Evolutionary conservation across 2,888 invertebrate genomes (phyloP).

Genomic region (Antitype chi): DNA sequence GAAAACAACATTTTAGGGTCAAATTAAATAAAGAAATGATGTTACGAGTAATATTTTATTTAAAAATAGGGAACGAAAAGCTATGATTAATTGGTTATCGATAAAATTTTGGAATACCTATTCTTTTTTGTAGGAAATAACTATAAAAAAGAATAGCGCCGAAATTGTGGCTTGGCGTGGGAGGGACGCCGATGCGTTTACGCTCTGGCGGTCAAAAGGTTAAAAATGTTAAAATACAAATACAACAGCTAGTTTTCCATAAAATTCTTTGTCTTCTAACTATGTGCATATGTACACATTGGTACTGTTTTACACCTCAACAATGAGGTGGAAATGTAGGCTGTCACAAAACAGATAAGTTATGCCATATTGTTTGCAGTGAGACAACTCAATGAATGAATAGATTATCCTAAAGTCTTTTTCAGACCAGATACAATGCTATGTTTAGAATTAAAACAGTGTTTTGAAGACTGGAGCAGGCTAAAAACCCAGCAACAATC

Average conservation of each 20-base stretch:
- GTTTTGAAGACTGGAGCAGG: background rate
- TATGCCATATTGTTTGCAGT: slow-evolving; percentile 5
- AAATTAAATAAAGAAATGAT: too few relatives aligned
- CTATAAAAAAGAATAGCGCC: too few relatives aligned
- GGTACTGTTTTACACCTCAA: background rate
- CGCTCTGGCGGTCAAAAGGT: too few relatives aligned
- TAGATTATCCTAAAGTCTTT: background rate
- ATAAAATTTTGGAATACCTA: too few relatives aligned
- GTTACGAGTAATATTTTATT: too few relatives aligned
- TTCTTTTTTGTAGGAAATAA: too few relatives aligned
- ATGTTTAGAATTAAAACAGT: background rate
- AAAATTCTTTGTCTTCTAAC: background rate
- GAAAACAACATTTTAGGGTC: too few relatives aligned
- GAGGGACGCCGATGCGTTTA: too few relatives aligned
- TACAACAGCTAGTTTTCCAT: background rate
- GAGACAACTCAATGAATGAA: slow-evolving; percentile 14
- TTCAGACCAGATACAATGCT: background rate
- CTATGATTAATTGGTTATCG: too few relatives aligned
- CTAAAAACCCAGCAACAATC: background rate
- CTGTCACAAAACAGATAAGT: slow-evolving; percentile 1
- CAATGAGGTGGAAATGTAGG: too few relatives aligned
- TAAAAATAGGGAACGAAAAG: too few relatives aligned
- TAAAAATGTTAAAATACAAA: background rate
- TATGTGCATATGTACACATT: background rate
- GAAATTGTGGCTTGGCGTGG: too few relatives aligned